Conservation (phyloP, 2,797 vertebrate genomes). For the Pipistrellus pipistrellus region DNA sequence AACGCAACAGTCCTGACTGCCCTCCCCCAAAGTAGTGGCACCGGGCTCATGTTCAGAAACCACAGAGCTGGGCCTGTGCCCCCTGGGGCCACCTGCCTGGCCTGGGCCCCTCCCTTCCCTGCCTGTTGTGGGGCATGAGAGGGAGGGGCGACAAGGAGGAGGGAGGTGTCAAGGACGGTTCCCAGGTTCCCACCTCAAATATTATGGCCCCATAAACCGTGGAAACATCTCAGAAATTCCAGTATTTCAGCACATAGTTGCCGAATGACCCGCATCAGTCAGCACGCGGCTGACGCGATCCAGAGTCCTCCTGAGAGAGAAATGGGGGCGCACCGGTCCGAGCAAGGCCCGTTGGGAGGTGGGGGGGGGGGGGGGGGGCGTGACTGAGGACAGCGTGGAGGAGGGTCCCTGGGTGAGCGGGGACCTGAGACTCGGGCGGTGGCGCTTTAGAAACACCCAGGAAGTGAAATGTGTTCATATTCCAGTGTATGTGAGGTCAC, state of each 20-base stretch:
- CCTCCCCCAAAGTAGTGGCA: not conserved
- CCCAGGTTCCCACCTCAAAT: conserved; percentile 42
- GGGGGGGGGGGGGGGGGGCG: too few species aligned
- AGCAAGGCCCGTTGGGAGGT: not conserved
- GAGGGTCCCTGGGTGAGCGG: not conserved
- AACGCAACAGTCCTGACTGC: not conserved
- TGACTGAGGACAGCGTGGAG: rapidly evolving
- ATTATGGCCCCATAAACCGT: conserved; percentile 27
- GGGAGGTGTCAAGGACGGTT: not conserved
- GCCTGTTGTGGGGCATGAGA: not conserved
- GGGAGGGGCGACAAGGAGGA: not conserved
- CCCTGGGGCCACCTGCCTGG: not conserved
- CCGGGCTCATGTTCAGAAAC: not conserved
- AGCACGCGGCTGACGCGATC: not conserved
- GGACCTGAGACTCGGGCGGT: not conserved
- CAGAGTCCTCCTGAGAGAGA: not conserved
- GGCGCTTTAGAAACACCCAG: not conserved
- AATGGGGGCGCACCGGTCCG: not conserved
- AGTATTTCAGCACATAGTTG: conserved; percentile 44
- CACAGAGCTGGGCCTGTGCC: not conserved
- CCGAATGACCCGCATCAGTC: not conserved
- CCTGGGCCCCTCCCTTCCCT: not conserved
- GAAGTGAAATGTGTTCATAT: not conserved
- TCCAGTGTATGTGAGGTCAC: not conserved
- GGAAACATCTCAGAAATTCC: conserved; percentile 48